phyloP scores from a whole-genome alignment of 1,140 invertebrate genomes.

The Temnothorax nylanderi region DNA sequence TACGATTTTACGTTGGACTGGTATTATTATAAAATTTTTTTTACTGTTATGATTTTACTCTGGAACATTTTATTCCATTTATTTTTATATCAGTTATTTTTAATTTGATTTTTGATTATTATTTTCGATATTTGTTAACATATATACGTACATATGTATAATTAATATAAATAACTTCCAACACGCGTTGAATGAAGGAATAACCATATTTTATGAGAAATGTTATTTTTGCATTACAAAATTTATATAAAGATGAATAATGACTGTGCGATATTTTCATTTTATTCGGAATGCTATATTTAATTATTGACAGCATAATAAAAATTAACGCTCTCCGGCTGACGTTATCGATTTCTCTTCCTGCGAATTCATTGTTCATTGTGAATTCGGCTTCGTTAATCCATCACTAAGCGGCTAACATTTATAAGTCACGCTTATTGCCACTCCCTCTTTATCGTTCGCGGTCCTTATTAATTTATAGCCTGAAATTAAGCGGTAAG shows the following conservation, averaged over 20 bases:
- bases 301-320: not conserved
- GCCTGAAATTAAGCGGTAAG: constrained; percentile 44
- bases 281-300: not conserved
- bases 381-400: not conserved
- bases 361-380: not conserved
- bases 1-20: not conserved
- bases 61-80: not conserved
- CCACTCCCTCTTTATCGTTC: not conserved
- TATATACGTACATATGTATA: not conserved
- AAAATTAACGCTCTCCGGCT: not conserved
- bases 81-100: constrained; percentile 31
- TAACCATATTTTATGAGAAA: not conserved
- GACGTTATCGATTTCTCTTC: constrained; percentile 8
- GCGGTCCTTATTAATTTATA: constrained; percentile 32
- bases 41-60: not conserved
- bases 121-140: constrained; percentile 2
- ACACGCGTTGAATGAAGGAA: not conserved
- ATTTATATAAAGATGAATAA: constrained; percentile 17
- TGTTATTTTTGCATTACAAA: constrained; percentile 9
- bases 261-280: not conserved
- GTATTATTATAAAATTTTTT: not conserved
- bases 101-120: constrained; percentile 33
- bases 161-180: constrained; percentile 32
- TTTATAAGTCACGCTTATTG: constrained; percentile 10
- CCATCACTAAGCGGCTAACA: not conserved